Conservation (phyloP, 1,140 invertebrate genomes). For the Littorina saxatilis region DNA sequence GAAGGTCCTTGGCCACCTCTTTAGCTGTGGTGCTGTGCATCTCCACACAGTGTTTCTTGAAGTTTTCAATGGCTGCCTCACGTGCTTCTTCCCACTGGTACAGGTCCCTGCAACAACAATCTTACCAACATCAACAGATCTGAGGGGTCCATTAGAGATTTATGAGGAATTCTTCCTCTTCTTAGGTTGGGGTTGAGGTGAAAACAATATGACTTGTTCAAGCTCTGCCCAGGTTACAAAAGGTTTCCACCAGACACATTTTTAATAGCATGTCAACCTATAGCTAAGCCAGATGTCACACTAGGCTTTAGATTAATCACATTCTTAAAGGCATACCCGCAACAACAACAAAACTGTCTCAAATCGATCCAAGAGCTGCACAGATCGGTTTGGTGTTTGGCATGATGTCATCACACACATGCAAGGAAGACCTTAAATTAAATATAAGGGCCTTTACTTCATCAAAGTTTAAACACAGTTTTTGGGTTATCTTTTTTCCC, state of each 20-base stretch:
- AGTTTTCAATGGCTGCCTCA: conserved; percentile 84
- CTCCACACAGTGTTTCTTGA: conserved; percentile 81
- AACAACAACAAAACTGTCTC: too few species aligned
- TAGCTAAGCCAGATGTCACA: too few species aligned
- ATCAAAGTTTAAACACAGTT: too few species aligned
- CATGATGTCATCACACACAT: too few species aligned
- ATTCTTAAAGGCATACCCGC: too few species aligned
- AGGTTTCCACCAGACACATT: not conserved
- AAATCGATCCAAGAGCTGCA: too few species aligned
- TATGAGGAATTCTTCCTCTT: not conserved
- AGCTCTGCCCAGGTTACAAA: not conserved
- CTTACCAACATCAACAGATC: conserved; percentile 2
- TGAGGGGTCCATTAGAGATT: not conserved
- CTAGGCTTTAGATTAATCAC: too few species aligned
- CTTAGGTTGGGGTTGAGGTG: not conserved
- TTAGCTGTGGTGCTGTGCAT: conserved; percentile 90
- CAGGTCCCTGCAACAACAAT: conserved; percentile 81
- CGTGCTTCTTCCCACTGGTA: conserved; percentile 85
- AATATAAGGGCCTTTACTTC: too few species aligned
- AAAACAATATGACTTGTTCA: not conserved
- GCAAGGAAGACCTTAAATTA: too few species aligned
- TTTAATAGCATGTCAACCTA: too few species aligned
- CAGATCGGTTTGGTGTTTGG: too few species aligned
- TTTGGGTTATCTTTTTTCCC: too few species aligned
- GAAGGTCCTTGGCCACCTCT: conserved; percentile 86